These are phyloP conservation scores for Altica lythri DNA, from an alignment of 2,888 invertebrate genomes.

Conservation along the genomic window DNA sequence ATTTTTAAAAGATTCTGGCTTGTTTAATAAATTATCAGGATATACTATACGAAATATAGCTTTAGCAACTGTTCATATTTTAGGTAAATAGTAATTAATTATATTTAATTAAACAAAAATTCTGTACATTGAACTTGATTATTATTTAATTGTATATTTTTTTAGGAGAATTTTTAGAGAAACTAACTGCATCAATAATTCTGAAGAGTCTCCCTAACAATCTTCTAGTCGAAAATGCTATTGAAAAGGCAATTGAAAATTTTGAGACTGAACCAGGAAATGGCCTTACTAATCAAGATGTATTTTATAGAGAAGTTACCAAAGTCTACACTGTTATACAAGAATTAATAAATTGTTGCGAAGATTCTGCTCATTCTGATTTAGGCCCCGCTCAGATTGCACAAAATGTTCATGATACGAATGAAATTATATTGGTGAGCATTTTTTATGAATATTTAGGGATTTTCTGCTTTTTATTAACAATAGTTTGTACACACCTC, in stretches of 20 bases:
- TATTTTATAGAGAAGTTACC: conserved; percentile 75
- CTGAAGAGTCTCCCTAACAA: conserved; percentile 68
- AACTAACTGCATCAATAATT: conserved; percentile 74
- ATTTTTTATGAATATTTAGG: conserved; percentile 5
- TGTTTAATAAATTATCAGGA: conserved; percentile 67
- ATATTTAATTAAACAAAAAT: no score
- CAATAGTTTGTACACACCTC: no score
- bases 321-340: conserved; percentile 69
- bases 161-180: conserved; percentile 74
- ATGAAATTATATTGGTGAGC: conserved; percentile 63
- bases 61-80: conserved; percentile 61
- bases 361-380: conserved; percentile 65
- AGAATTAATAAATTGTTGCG: conserved; percentile 65
- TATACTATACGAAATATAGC: conserved; percentile 53
- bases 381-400: conserved; percentile 64
- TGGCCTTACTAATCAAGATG: conserved; percentile 70
- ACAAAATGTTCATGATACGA: conserved; percentile 61
- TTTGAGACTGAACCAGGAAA: conserved; percentile 57
- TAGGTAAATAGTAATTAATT: conserved; percentile 35
- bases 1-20: conserved; percentile 72
- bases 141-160: background rate
- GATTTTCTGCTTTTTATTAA: conserved; percentile 61
- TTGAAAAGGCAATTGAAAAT: conserved; percentile 60
- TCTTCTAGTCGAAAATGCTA: conserved; percentile 63
- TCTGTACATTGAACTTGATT: background rate